phyloP scores from a whole-genome alignment of 2,888 invertebrate species.

The Netelia inedita region DNA sequence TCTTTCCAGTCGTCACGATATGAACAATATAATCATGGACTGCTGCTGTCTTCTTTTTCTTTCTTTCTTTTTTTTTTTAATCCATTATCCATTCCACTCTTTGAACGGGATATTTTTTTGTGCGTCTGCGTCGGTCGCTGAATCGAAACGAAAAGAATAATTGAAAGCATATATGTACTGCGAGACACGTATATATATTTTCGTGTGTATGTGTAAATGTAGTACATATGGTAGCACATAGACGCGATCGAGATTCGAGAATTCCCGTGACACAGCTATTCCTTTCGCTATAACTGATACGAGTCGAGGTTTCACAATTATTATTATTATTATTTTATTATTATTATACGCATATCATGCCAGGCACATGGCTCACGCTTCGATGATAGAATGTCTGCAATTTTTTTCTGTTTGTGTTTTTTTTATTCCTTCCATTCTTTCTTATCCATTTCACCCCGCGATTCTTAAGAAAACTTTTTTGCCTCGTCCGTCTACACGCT shows the following conservation, averaged over 20 bases:
- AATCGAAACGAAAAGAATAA: constrained; percentile 39
- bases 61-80: constrained; percentile 8
- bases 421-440: neutral
- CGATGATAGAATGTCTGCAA: constrained; percentile 20
- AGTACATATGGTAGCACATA: constrained; percentile 12
- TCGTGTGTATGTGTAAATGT: constrained; percentile 30
- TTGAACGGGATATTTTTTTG: constrained; percentile 15
- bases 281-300: constrained; percentile 27
- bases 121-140: neutral
- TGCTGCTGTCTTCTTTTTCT: neutral
- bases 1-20: neutral
- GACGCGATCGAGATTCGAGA: constrained; percentile 57
- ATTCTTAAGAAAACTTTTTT: constrained; percentile 60
- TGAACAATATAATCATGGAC: constrained; percentile 15
- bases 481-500: constrained; percentile 43
- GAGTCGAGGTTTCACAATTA: constrained; percentile 52
- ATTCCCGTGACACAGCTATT: constrained; percentile 62
- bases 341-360: constrained; percentile 22
- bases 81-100: constrained; percentile 11
- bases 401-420: constrained; percentile 39
- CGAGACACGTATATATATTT: constrained; percentile 2
- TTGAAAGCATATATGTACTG: constrained; percentile 3
- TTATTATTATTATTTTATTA: constrained; percentile 49
- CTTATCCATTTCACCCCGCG: constrained; percentile 44
- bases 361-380: neutral